Evolutionary conservation across 2,113 vertebrate species (phyloP).

Genomic region (Phylloscopus whistleri): DNA sequence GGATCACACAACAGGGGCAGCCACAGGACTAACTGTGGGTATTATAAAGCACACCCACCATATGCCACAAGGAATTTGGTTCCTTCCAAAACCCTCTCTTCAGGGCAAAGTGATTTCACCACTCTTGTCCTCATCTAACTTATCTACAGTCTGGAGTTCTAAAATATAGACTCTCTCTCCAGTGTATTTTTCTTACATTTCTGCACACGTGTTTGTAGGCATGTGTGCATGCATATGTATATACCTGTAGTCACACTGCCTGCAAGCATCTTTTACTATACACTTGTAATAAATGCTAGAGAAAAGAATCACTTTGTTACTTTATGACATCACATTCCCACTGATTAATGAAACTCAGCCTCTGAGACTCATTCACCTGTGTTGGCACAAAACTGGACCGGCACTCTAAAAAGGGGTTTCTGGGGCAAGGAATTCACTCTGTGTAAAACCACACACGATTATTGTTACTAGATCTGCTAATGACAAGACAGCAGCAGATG

Average conservation of each 20-base stretch:
- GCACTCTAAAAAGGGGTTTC: not conserved
- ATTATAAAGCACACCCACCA: not conserved
- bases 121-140: not conserved
- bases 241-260: not conserved
- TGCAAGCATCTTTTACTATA: not conserved
- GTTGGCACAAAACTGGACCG: not conserved
- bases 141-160: not conserved
- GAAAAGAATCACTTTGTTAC: not conserved
- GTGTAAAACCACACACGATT: not conserved
- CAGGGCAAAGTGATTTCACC: not conserved
- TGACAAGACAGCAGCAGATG: slow-evolving; percentile 40
- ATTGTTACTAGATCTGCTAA: not conserved
- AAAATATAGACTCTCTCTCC: not conserved
- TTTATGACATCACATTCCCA: not conserved
- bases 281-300: not conserved
- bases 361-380: not conserved
- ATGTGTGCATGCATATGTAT: not conserved
- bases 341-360: not conserved
- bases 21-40: not conserved
- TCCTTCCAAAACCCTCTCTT: not conserved
- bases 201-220: not conserved
- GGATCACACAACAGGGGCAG: not conserved
- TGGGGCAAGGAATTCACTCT: not conserved
- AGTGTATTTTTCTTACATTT: not conserved
- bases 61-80: not conserved